A percentile compares a stretch with the other conserved stretches of the same genome.
Evolutionary conservation across 2,888 invertebrate species (phyloP).

Genomic region (Andrena bucephala): DNA sequence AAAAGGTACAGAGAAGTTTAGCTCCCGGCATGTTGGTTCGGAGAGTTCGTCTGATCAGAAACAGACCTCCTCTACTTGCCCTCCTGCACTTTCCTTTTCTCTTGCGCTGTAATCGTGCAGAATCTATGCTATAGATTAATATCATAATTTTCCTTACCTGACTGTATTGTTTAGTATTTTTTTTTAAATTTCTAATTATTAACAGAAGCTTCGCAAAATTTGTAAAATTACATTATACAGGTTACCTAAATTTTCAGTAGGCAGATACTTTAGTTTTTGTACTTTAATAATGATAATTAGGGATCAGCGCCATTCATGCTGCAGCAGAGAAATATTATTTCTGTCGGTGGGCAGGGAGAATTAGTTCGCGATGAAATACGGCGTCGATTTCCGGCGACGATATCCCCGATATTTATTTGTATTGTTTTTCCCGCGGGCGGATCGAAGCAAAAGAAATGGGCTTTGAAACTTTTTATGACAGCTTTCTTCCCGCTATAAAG

Average conservation of each 20-base stretch:
- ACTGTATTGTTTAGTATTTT: too few relatives aligned
- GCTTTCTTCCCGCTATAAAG: conserved; percentile 48
- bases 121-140: too few relatives aligned
- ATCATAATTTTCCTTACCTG: too few relatives aligned
- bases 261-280: too few relatives aligned
- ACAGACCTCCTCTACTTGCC: neutral
- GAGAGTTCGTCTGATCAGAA: neutral
- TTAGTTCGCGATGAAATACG: conserved; percentile 45
- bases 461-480: conserved; percentile 51
- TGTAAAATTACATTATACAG: too few relatives aligned
- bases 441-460: conserved; percentile 39
- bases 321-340: conserved; percentile 16
- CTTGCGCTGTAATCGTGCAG: neutral
- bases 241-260: too few relatives aligned
- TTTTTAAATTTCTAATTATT: too few relatives aligned
- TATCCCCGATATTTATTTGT: conserved; percentile 51
- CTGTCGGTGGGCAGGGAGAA: conserved; percentile 14
- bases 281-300: too few relatives aligned
- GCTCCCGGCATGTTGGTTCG: too few relatives aligned
- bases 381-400: conserved; percentile 21
- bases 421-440: conserved; percentile 28
- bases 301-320: conserved; percentile 22
- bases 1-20: too few relatives aligned
- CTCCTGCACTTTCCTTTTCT: neutral
- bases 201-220: too few relatives aligned